Evolutionary conservation across 2,888 invertebrate genomes (phyloP), one percentile per base, ranked within the genome.

Genomic region (Tricholauxania praeusta): DNA sequence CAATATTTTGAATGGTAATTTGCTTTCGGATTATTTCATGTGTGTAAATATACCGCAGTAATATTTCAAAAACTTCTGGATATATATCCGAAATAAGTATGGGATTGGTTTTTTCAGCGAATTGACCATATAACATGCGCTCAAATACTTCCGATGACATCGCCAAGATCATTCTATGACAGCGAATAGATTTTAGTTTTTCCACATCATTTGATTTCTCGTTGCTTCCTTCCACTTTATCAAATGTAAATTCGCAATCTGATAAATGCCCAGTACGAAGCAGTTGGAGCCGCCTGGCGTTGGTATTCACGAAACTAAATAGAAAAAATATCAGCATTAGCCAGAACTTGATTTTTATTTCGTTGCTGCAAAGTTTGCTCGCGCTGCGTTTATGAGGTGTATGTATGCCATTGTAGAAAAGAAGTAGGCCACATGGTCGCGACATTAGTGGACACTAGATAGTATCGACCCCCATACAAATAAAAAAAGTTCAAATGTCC

Each of bases 31-130:
- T 74, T 1, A 82, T 74, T 72, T 82, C 80, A 59, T 80, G 80
- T n/a, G 77, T 79, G 66, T 82, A 82, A 15, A 80, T 74, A 12
- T 81, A 82, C 1, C 79, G 74, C 7, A 82, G 52, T n/a, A 82
- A 39, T 0, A 76, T 71, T 32, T 80, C 79, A 47, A 82, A 81
- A 12, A 77, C 79, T 39, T 77, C 75, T 14, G 80, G 78, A 0
- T 73, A 73, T n/a, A 80, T 80, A 55, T 82, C 81, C 1, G 75
- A 66, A 47, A 82, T 74, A 7, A 12, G 32, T 12, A 80, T 75
- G 7, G 76, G 76, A 2, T 53, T 66, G 14, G 72, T 48, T 53
- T 78, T 75, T 0, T 76, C 72, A 15, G 15, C 15, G 48, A 72
- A 72, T 3, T 73, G 71, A 14, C 76, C 57, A 19, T 71, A 62